phyloP scores from a whole-genome alignment of 2,797 vertebrate species.

The Pterois miles region DNA sequence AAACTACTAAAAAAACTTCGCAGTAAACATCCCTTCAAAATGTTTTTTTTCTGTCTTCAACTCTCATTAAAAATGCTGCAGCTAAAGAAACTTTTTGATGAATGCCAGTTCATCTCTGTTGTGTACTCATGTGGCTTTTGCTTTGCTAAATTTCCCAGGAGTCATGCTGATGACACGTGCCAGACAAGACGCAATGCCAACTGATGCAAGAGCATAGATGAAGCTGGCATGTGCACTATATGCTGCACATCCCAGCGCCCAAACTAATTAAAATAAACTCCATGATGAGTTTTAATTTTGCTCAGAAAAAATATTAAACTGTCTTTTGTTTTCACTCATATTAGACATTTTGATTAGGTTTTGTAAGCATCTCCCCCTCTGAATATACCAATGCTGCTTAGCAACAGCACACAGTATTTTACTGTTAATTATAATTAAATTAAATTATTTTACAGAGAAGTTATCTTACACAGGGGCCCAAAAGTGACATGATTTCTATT shows the following conservation, averaged over 20 bases:
- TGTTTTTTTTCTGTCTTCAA: neutral
- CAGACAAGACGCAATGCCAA: slow-evolving; percentile 22
- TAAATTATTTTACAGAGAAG: neutral
- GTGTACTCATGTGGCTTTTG: slow-evolving; percentile 28
- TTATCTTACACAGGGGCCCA: neutral
- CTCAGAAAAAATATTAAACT: slow-evolving; percentile 12
- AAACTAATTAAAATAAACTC: slow-evolving; percentile 47
- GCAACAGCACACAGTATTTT: slow-evolving; percentile 1
- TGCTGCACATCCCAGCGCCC: slow-evolving; percentile 14
- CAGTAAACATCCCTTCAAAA: slow-evolving; percentile 5
- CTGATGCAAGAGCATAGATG: slow-evolving; percentile 7
- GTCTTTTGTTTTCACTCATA: neutral
- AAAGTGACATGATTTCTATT: neutral
- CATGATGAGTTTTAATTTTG: slow-evolving; percentile 13
- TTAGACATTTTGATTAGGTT: neutral
- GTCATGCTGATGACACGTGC: slow-evolving; percentile 12
- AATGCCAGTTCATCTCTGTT: slow-evolving; percentile 18
- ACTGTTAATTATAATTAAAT: neutral
- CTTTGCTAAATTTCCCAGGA: slow-evolving; percentile 36
- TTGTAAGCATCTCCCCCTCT: neutral
- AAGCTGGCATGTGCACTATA: slow-evolving; percentile 6
- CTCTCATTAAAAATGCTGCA: neutral
- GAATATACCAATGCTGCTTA: slow-evolving; percentile 1
- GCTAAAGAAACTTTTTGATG: neutral
- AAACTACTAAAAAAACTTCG: neutral